Evolutionary conservation across 2,113 vertebrate genomes (phyloP), one percentile per base, ranked within the genome.

Genomic region (Vulpes lagopus): DNA sequence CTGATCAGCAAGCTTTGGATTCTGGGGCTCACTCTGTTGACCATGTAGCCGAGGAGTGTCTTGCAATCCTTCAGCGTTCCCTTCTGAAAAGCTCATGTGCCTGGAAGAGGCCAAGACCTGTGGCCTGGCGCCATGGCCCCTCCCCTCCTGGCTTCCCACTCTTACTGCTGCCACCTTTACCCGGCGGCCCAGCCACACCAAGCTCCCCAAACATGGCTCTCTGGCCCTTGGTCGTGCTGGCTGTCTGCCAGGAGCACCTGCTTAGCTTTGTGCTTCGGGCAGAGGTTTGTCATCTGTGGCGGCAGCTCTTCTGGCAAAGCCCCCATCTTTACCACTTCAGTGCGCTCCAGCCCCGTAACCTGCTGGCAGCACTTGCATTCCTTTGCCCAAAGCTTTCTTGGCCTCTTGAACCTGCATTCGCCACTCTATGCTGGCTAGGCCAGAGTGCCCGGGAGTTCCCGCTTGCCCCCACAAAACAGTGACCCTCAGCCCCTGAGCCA

Each of bases 271-370:
- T 22, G 20, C 60, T 49, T 16, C 49, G 6, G 78, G 65, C 9
- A 15, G 43, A 81, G 51, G 55, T 17, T 51, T 25, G 4, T 51
- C 49, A 4, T 17, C 76, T 60, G n/a, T 6, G 20, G 73, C 25
- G 53, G 60, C 53, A 0, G 4, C 57, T 3, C 1, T 64, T 38
- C 73, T 25, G 14, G 57, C n/a, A n/a, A 10, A 11, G 12, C 51
- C 59, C 53, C 43, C 43, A 27, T n/a, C 43, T 38, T 57, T 11
- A 79, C 38, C 23, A 2, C 76, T 23, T 3, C 4, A 3, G 51
- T 1, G 12, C 0, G 6, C 38, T 27, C 25, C 32, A 62, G 65
- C 1, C 60, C 69, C 71, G 32, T 12, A 3, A 11, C 69, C 22
- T 2, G 25, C 64, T 16, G 30, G 35, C 35, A n/a, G 51, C 30